Evolutionary conservation across 2,113 vertebrate species (phyloP).

Genomic region (Phoxinus phoxinus): DNA sequence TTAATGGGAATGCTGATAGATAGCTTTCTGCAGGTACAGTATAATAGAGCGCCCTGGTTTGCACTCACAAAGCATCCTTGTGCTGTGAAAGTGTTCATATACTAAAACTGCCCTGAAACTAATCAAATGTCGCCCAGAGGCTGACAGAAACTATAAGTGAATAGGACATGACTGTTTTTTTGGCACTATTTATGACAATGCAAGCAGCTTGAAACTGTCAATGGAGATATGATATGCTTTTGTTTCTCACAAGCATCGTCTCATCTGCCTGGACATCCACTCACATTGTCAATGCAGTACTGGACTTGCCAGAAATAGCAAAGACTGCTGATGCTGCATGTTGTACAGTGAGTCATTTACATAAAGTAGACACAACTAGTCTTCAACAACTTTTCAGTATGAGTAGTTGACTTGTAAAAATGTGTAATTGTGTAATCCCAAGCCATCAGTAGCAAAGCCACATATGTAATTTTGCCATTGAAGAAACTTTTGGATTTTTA

Average conservation of each 20-base stretch:
- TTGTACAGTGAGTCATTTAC: background rate
- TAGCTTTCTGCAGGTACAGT: background rate
- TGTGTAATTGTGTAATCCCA: no score
- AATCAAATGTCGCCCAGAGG: conserved; percentile 6
- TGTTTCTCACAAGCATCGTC: background rate
- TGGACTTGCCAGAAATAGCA: conserved; percentile 24
- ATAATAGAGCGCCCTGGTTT: background rate
- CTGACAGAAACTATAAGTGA: conserved; percentile 11
- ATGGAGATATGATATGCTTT: conserved; percentile 1
- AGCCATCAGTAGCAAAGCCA: no score
- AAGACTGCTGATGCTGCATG: background rate
- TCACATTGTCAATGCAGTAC: conserved; percentile 5
- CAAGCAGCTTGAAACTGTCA: conserved; percentile 23
- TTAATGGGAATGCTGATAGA: background rate
- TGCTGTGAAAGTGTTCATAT: background rate
- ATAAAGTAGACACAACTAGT: conserved; percentile 6
- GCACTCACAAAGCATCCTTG: background rate
- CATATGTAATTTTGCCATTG: no score
- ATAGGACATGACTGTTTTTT: conserved; percentile 5
- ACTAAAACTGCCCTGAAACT: background rate
- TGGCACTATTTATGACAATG: conserved; percentile 15
- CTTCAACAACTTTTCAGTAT: background rate
- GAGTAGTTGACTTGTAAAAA: background rate
- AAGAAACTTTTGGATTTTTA: no score
- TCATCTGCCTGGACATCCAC: conserved; percentile 14